A percentile compares a stretch with the other conserved stretches of the same genome.
phyloP scores from a whole-genome alignment of 2,113 vertebrate genomes.

The Protomyctophum bolini region DNA sequence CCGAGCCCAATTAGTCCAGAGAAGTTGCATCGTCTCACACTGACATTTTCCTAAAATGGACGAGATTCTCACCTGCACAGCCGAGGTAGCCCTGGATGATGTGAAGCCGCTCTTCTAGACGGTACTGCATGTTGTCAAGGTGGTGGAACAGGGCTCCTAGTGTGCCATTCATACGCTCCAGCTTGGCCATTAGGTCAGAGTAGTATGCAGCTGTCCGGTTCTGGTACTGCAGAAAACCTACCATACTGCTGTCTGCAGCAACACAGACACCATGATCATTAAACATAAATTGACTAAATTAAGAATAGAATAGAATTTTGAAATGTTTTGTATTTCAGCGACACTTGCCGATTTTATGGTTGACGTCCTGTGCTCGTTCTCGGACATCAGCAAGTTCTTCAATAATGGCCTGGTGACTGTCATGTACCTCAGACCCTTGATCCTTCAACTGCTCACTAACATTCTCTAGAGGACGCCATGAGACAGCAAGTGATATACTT shows the following conservation, averaged over 20 bases:
- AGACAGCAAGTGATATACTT: background rate
- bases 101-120: constrained; percentile 75
- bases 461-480: constrained; percentile 67
- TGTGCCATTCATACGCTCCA: constrained; percentile 81
- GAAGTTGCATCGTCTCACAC: background rate
- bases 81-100: constrained; percentile 73
- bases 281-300: background rate
- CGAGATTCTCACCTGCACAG: constrained; percentile 72
- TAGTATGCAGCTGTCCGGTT: constrained; percentile 75
- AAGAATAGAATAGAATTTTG: background rate
- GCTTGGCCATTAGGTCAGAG: constrained; percentile 76
- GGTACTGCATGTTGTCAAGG: constrained; percentile 69
- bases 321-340: background rate
- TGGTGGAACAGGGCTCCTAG: constrained; percentile 73
- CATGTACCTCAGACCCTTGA: constrained; percentile 69
- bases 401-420: constrained; percentile 69
- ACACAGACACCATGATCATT: background rate
- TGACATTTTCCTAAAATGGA: too few relatives aligned
- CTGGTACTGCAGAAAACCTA: constrained; percentile 79
- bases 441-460: constrained; percentile 67
- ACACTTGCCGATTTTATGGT: constrained; percentile 75
- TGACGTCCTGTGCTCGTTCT: constrained; percentile 70
- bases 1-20: background rate
- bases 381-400: constrained; percentile 65
- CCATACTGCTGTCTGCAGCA: constrained; percentile 74